A percentile compares a stretch with the other conserved stretches of the same genome.
Evolutionary conservation across 2,797 vertebrate species (phyloP).

Genomic region (Tapera naevia): DNA sequence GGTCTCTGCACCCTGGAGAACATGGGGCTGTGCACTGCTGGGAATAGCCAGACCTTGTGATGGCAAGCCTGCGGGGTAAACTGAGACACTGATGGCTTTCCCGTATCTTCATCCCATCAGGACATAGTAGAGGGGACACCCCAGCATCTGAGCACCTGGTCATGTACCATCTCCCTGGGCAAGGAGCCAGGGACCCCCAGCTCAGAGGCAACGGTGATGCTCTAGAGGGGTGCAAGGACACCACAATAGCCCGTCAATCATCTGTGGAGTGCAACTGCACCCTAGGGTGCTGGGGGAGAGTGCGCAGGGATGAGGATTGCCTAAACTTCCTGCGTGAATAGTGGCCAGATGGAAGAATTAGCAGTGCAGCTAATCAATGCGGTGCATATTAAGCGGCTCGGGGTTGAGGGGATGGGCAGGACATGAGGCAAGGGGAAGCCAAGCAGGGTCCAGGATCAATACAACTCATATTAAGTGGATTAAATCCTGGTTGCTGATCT

Average conservation of each 20-base stretch:
- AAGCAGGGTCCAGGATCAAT: not conserved
- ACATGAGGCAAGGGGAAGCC: not conserved
- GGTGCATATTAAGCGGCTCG: constrained; percentile 22
- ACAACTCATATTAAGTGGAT: constrained; percentile 27
- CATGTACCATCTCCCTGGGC: not conserved
- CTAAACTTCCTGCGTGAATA: not conserved
- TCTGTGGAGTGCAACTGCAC: not conserved
- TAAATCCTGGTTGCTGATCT: not conserved
- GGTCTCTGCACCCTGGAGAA: not conserved
- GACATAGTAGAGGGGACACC: not conserved
- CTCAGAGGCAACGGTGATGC: not conserved
- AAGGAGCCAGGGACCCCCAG: not conserved
- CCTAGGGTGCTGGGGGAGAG: not conserved
- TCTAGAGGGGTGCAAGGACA: not conserved
- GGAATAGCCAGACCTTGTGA: not conserved
- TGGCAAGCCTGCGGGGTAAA: not conserved
- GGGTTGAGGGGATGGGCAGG: not conserved
- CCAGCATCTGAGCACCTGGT: not conserved
- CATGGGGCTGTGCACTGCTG: not conserved
- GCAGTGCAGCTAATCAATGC: constrained; percentile 36
- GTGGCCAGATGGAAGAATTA: constrained; percentile 49
- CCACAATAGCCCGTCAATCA: not conserved
- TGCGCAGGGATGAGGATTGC: not conserved
- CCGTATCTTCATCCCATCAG: too few relatives aligned
- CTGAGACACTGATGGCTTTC: not conserved